Conservation (phyloP, 2,888 invertebrate species). For the Branchipolynoe longqiensis region DNA sequence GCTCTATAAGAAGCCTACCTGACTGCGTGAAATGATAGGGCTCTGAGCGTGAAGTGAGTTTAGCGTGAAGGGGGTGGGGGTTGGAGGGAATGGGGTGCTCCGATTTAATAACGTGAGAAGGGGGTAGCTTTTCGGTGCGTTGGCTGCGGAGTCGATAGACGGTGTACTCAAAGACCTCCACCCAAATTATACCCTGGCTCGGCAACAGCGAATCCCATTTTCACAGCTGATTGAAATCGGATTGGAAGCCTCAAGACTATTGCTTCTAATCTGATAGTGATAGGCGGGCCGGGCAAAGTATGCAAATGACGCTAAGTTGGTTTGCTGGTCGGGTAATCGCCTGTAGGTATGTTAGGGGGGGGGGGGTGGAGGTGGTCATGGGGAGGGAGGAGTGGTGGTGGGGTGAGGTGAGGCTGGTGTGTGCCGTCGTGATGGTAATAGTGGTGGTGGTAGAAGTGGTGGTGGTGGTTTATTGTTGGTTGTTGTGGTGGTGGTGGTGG, state of each 20-base stretch:
- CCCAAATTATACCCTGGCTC: slow-evolving; percentile 42
- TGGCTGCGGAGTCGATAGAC: slow-evolving; percentile 14
- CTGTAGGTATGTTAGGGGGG: slow-evolving; percentile 10
- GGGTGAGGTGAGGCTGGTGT: neutral
- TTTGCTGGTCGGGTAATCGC: slow-evolving; percentile 12
- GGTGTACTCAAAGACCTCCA: neutral
- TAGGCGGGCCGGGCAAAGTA: slow-evolving; percentile 23
- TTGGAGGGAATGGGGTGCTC: neutral
- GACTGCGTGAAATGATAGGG: slow-evolving; percentile 44
- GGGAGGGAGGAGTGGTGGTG: too few species aligned
- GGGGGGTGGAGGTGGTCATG: too few species aligned
- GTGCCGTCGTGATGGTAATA: neutral
- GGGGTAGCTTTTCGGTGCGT: slow-evolving; percentile 19
- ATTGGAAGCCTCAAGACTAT: slow-evolving; percentile 57
- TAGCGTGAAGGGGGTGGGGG: too few species aligned
- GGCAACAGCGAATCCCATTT: slow-evolving; percentile 44
- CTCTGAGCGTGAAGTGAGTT: slow-evolving; percentile 31
- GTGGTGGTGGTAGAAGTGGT: neutral
- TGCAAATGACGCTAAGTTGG: slow-evolving; percentile 55
- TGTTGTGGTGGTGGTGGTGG: too few species aligned
- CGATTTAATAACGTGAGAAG: slow-evolving; percentile 53
- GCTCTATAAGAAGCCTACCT: slow-evolving; percentile 47
- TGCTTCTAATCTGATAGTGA: slow-evolving; percentile 52
- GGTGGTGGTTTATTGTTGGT: too few species aligned
- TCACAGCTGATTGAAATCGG: slow-evolving; percentile 55